Percentiles rank a stretch among this genome's conserved stretches.
These are phyloP conservation scores for Lampropteryx suffumata DNA, from an alignment of 2,888 invertebrate genomes.

Conservation along the genomic window DNA sequence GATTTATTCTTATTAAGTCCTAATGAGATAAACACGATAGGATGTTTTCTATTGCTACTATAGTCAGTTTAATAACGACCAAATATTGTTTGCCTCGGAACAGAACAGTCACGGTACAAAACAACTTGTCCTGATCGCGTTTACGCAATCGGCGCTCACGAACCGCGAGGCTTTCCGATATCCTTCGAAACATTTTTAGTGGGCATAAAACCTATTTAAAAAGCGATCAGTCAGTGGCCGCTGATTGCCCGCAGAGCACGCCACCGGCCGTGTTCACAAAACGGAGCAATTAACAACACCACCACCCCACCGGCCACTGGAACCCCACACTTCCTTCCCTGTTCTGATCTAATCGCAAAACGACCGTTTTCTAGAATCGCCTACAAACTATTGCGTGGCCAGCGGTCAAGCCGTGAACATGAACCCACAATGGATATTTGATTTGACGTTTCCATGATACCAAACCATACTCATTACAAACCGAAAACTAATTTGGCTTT, in stretches of 20 bases:
- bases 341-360: conserved; percentile 80
- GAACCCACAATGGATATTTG: conserved; percentile 35
- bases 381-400: conserved; percentile 77
- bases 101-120: conserved; percentile 37
- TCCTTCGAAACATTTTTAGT: conserved; percentile 77
- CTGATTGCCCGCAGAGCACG: conserved; percentile 79
- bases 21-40: no score
- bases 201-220: conserved; percentile 82
- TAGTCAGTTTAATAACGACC: no score
- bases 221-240: conserved; percentile 81
- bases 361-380: conserved; percentile 83
- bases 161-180: conserved; percentile 61
- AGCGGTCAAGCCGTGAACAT: conserved; percentile 40
- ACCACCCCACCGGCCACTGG: conserved; percentile 45
- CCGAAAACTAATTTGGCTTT: conserved; percentile 1
- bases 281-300: conserved; percentile 81
- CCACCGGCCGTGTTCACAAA: conserved; percentile 81
- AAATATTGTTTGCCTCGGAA: background rate
- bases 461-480: conserved; percentile 13
- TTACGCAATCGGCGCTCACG: conserved; percentile 58
- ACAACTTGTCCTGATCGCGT: conserved; percentile 59
- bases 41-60: background rate
- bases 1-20: no score
- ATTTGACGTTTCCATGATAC: conserved; percentile 32
- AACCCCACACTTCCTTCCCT: conserved; percentile 53